Conservation (phyloP, 2,888 invertebrate genomes). For the Netelia virgata region DNA sequence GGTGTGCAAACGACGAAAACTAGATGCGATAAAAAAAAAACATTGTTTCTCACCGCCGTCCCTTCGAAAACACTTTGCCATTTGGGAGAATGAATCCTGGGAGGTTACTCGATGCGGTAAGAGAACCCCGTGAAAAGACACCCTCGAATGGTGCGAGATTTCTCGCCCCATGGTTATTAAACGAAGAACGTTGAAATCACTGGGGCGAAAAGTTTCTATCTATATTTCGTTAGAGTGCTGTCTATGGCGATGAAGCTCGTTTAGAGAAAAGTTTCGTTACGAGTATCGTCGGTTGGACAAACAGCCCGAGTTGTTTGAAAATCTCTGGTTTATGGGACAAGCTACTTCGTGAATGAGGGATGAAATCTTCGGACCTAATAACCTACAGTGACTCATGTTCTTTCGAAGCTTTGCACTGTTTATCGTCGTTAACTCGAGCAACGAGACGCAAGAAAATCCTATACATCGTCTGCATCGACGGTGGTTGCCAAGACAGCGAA, state of each 20-base stretch:
- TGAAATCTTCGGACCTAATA: neutral
- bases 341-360: neutral
- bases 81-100: constrained; percentile 48
- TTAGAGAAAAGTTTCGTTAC: constrained; percentile 40
- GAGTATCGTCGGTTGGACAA: constrained; percentile 3
- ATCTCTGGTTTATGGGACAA: neutral
- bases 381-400: neutral
- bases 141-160: constrained; percentile 17
- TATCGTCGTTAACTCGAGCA: neutral
- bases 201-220: constrained; percentile 42
- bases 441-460: neutral
- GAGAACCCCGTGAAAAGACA: neutral
- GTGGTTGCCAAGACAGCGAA: neutral
- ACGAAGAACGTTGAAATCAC: constrained; percentile 9
- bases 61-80: constrained; percentile 58
- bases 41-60: constrained; percentile 20
- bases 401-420: neutral
- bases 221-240: constrained; percentile 29
- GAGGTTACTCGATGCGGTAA: neutral
- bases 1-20: constrained; percentile 19
- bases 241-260: neutral
- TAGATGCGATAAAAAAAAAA: constrained; percentile 46
- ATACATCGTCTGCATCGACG: neutral
- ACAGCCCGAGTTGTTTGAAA: constrained; percentile 6
- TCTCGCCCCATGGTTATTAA: constrained; percentile 39